Evolutionary conservation across 2,888 invertebrate species (phyloP).

Genomic region (Zootermopsis nevadensis): DNA sequence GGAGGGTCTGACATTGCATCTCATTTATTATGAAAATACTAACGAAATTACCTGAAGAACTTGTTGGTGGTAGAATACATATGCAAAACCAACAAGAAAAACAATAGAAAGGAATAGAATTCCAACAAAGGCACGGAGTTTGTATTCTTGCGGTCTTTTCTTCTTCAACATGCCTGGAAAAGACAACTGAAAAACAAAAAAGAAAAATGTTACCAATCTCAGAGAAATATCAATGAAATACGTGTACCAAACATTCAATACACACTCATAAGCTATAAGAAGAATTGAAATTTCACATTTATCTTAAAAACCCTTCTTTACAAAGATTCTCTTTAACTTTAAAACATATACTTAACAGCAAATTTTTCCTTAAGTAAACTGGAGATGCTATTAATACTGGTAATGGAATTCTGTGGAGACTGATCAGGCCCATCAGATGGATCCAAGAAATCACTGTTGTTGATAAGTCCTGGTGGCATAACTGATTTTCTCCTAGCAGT

Average conservation of each 20-base stretch:
- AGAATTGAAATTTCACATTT: too few species aligned
- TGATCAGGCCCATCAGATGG: slow-evolving; percentile 63
- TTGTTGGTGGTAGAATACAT: slow-evolving; percentile 85
- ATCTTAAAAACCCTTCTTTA: too few species aligned
- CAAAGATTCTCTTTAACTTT: too few species aligned
- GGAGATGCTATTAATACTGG: slow-evolving; percentile 86
- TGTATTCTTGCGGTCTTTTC: slow-evolving; percentile 78
- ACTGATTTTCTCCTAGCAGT: slow-evolving; percentile 70
- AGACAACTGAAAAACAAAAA: slow-evolving; percentile 70
- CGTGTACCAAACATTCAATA: too few species aligned
- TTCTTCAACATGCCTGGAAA: slow-evolving; percentile 79
- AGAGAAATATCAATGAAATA: too few species aligned
- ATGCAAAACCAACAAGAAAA: slow-evolving; percentile 85
- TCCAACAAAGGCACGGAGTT: slow-evolving; percentile 82
- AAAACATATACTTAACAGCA: slow-evolving; percentile 68
- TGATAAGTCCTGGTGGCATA: slow-evolving; percentile 67
- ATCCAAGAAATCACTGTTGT: slow-evolving; percentile 64
- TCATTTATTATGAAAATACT: not conserved
- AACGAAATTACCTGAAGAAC: slow-evolving; percentile 70
- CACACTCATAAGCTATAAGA: too few species aligned
- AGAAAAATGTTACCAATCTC: not conserved
- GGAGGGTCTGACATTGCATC: too few species aligned
- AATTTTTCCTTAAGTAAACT: slow-evolving; percentile 85
- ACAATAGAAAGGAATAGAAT: slow-evolving; percentile 84
- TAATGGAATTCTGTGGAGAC: slow-evolving; percentile 82